Base-by-base conservation (phyloP, 2,113 vertebrate genomes). In the Vimba vimba region DNA sequence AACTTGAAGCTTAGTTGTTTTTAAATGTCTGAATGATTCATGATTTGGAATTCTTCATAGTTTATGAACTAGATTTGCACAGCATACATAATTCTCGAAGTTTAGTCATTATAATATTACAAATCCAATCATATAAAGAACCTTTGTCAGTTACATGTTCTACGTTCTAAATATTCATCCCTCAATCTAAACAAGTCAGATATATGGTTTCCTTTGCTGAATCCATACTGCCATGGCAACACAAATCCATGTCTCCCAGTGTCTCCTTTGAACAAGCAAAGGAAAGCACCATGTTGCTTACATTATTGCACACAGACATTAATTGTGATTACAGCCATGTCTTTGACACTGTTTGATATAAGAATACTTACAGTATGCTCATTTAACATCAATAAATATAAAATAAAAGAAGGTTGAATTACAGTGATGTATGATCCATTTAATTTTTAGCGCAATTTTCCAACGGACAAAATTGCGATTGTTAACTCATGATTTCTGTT, bases 221-320 rank as follows among this genome's bases (percentile, higher is more conserved):
- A 73, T 50, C 33, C 55, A 62, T 30, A 86, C 84, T 88, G 47
- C 84, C 87, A 88, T 88, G 79, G 87, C 74, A 88, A 86, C 87
- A 30, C 25, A 43, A 43, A 83, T 86, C 39, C 84, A 85, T 78
- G 27, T 55, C 39, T 57, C 21, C 55, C 43, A 83, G 23, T 77
- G 4, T 86, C 62, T 75, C 27, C 21, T 45, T 85, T 85, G 64
- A 85, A 76, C n/a, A 80, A 47, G 55, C 55, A 36, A 27, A 73
- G 59, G 39, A 60, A 62, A 43, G 45, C 50, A 36, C 76, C 39
- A 27, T 19, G 17, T 39, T 23, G 60, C 74, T 64, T 79, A 13
- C 1, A 39, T 11, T 6, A 60, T 60, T 79, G 15, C 13, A 60
- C 50, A 78, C 27, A 57, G 47, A 52, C 9, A 0, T 47, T 57